Conservation (phyloP, 2,797 vertebrate genomes). For the Meda fulgida region DNA sequence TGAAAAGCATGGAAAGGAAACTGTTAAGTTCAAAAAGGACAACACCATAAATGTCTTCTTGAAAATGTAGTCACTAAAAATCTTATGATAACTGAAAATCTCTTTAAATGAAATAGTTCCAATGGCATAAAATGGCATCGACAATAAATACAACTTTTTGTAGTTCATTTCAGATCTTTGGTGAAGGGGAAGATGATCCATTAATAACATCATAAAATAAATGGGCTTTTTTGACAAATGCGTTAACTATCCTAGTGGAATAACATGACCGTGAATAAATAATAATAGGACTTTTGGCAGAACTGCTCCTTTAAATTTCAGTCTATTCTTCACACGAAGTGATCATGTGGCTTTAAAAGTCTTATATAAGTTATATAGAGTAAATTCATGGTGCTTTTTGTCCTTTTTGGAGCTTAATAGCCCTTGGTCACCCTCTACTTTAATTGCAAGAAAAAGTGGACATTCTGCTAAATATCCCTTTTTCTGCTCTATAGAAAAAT, state of each 20-base stretch:
- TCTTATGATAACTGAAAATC: not conserved
- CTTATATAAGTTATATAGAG: not conserved
- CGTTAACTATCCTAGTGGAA: not conserved
- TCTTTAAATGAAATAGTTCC: not conserved
- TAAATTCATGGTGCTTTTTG: not conserved
- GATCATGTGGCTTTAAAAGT: not conserved
- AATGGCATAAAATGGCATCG: too few species aligned
- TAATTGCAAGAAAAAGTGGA: constrained; percentile 1
- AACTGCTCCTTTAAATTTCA: not conserved
- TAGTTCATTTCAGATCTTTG: not conserved
- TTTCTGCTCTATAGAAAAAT: not conserved
- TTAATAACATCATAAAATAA: not conserved
- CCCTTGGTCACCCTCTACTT: not conserved
- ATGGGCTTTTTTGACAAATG: not conserved
- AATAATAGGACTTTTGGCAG: not conserved
- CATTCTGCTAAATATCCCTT: not conserved
- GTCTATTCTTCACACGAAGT: not conserved
- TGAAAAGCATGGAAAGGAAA: not conserved
- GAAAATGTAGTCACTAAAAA: not conserved
- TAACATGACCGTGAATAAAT: not conserved
- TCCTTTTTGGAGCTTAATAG: not conserved
- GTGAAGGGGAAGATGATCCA: not conserved
- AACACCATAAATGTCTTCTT: not conserved
- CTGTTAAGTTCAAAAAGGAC: not conserved
- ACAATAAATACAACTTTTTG: not conserved